Percentiles rank a stretch among this genome's conserved stretches.
These are phyloP conservation scores for Meteorus sp. DNA, from an alignment of 1,140 invertebrate genomes.

Conservation along the genomic window DNA sequence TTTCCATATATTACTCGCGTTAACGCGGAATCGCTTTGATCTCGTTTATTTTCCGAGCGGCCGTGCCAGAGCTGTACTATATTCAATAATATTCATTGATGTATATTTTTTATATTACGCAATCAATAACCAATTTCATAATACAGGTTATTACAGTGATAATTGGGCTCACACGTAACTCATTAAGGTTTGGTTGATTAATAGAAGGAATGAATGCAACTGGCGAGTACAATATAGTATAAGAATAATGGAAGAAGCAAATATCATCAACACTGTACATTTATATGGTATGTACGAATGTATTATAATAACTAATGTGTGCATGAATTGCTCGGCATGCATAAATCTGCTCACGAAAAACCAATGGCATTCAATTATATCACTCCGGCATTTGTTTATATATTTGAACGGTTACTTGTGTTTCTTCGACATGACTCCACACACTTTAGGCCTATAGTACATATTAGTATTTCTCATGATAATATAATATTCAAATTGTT, in stretches of 20 bases:
- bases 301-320: too few relatives aligned
- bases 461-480: too few relatives aligned
- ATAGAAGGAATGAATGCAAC: not conserved
- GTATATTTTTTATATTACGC: conserved; percentile 3
- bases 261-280: too few relatives aligned
- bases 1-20: too few relatives aligned
- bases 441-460: conserved; percentile 7
- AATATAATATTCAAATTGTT: not conserved
- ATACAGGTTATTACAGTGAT: not conserved
- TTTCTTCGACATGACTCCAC: not conserved
- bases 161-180: not conserved
- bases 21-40: conserved; percentile 37
- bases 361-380: not conserved
- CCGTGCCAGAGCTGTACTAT: conserved; percentile 11
- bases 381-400: not conserved
- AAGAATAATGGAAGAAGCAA: too few relatives aligned
- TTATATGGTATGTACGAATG: too few relatives aligned
- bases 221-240: too few relatives aligned
- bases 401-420: not conserved
- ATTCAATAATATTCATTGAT: conserved; percentile 4
- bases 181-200: not conserved
- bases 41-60: conserved; percentile 25
- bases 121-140: not conserved
- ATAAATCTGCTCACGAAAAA: not conserved
- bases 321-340: too few relatives aligned